A percentile compares a stretch with the other conserved stretches of the same genome.
These are phyloP conservation scores for Tipula vernalis DNA, from an alignment of 2,888 invertebrate species.

Conservation along the genomic window DNA sequence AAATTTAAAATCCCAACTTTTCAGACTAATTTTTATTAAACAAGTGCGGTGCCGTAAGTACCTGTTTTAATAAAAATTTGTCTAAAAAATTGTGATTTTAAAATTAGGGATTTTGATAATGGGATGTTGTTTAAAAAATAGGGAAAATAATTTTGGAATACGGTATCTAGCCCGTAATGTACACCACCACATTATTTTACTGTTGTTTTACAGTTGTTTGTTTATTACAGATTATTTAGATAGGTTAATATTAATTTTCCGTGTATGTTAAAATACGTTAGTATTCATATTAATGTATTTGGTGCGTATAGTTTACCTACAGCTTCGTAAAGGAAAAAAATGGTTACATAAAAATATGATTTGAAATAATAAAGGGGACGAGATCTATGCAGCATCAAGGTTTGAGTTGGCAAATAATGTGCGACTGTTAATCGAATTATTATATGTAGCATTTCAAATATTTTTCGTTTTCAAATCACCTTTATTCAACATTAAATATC, in stretches of 20 bases:
- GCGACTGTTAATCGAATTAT: neutral
- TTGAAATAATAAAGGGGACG: neutral
- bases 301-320: neutral
- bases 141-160: too few species aligned
- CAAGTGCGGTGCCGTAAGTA: too few species aligned
- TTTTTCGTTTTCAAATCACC: neutral
- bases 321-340: neutral
- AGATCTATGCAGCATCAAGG: neutral
- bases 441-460: neutral
- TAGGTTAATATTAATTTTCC: neutral
- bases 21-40: too few species aligned
- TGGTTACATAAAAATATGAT: too few species aligned
- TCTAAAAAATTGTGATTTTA: too few species aligned
- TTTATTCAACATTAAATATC: neutral
- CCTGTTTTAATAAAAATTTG: too few species aligned
- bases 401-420: neutral
- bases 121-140: too few species aligned
- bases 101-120: too few species aligned
- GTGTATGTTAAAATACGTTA: neutral
- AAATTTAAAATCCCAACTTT: too few species aligned
- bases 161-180: too few species aligned
- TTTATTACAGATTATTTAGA: neutral
- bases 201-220: neutral
- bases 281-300: neutral
- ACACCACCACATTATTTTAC: too few species aligned